Conservation (phyloP, 2,113 vertebrate genomes). For the Boulengeromyrus knoepffleri region DNA sequence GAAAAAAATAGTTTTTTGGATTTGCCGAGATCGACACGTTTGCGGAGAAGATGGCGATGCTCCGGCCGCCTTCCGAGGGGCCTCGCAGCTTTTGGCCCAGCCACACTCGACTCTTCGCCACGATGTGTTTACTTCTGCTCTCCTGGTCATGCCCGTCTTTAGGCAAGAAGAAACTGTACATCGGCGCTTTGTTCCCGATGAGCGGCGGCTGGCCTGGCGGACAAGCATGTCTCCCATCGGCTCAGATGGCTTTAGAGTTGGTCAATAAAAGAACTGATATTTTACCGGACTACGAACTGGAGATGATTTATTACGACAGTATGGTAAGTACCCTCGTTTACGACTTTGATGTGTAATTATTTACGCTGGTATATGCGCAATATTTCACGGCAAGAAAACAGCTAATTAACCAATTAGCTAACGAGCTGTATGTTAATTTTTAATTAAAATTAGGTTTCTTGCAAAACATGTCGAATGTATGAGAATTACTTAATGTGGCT, state of each 20-base stretch:
- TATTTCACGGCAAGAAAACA: background rate
- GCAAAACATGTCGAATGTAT: background rate
- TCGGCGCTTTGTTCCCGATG: constrained; percentile 90
- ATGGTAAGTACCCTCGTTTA: constrained; percentile 61
- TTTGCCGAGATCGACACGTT: background rate
- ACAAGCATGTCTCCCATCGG: constrained; percentile 82
- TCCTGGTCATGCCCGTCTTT: constrained; percentile 58
- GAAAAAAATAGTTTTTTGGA: background rate
- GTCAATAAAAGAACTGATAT: constrained; percentile 88
- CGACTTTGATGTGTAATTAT: background rate
- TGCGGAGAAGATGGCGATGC: constrained; percentile 36
- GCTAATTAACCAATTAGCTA: background rate
- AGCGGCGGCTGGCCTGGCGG: constrained; percentile 88
- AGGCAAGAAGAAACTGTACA: constrained; percentile 88
- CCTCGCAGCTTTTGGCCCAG: constrained; percentile 21
- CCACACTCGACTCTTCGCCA: constrained; percentile 33
- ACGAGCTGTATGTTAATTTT: background rate
- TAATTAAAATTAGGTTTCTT: background rate
- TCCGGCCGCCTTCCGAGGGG: constrained; percentile 28
- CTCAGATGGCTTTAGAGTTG: constrained; percentile 86
- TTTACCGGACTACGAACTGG: constrained; percentile 84
- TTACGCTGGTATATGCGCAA: background rate
- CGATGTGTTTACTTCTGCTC: constrained; percentile 50
- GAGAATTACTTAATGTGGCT: background rate
- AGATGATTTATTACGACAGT: constrained; percentile 87